Evolutionary conservation across 2,113 vertebrate genomes (phyloP), one percentile per base, ranked within the genome.

Genomic region (Maccullochella peelii): DNA sequence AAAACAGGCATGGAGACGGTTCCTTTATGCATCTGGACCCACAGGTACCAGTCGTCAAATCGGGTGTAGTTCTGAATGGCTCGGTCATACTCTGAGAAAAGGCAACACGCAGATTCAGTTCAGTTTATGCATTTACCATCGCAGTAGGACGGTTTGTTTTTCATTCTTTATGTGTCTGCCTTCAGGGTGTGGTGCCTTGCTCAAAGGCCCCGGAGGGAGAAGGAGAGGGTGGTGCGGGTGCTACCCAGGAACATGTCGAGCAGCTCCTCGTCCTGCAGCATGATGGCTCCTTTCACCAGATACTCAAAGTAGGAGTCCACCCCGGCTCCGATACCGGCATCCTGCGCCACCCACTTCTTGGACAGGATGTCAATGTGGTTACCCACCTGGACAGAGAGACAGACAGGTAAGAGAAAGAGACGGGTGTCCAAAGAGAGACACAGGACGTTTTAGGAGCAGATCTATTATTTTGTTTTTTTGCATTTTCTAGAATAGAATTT

Each of bases 11-110:
- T 99, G 87, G 98, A 97, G 69, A 99, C 97, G 0, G 97, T 99
- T 59, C 98, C 98, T 92, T 99, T 99, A 85, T 98, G 97, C 98
- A 99, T 99, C 91, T 99, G 98, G 63, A 99, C 98, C 98, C 98
- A 99, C 67, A 99, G 95, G 90, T 99, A 99, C 98, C 98, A 99
- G 95, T 99, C 98, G 81, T 99, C 98, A 20, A 99, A 99, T 72
- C 96, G 97, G 2, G 98, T 99, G 91, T 98, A 99, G 94, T 99
- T 99, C 94, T 96, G 96, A 80, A 99, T 97, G 83, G 97, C 97
- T 92, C 94, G 95, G 87, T 98, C 96, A 80, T 97, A 99, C 47
- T 98, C 98, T 99, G 91, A 42, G 42, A 15, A 52, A 72, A 61
- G 16, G 38, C 20, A 38, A 0, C 57, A 62, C 42, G 38, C 21